A percentile compares a stretch with the other conserved stretches of the same genome.
These are phyloP conservation scores for Balanococcus diminutus DNA, from an alignment of 2,888 invertebrate species.

Conservation along the genomic window DNA sequence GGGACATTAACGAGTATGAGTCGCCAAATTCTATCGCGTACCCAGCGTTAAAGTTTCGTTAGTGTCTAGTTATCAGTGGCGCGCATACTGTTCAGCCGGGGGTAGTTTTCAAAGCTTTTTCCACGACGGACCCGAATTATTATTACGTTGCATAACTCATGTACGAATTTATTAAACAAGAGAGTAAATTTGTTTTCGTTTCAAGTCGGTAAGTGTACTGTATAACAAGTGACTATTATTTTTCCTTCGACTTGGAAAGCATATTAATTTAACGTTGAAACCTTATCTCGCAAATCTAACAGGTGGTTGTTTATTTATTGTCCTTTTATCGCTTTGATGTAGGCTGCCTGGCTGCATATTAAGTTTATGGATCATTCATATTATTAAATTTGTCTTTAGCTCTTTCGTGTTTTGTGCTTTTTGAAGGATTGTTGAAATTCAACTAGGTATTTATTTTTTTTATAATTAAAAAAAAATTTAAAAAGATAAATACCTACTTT, in stretches of 20 bases:
- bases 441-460: too few relatives aligned
- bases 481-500: too few relatives aligned
- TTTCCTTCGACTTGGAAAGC: background rate
- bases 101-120: background rate
- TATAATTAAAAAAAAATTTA: too few relatives aligned
- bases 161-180: background rate
- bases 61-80: constrained; percentile 21
- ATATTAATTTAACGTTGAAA: background rate
- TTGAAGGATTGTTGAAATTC: too few relatives aligned
- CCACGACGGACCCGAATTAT: background rate
- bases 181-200: background rate
- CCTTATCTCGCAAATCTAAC: background rate
- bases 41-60: constrained; percentile 28
- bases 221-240: background rate
- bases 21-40: constrained; percentile 34
- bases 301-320: background rate
- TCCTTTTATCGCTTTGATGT: background rate
- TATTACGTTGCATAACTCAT: background rate
- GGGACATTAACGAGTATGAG: constrained; percentile 18
- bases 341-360: too few relatives aligned
- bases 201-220: background rate
- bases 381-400: background rate
- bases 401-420: too few relatives aligned
- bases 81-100: background rate
- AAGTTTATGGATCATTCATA: too few relatives aligned